Conservation (phyloP, 2,797 vertebrate genomes). For the Catamblyrhynchus diadema region DNA sequence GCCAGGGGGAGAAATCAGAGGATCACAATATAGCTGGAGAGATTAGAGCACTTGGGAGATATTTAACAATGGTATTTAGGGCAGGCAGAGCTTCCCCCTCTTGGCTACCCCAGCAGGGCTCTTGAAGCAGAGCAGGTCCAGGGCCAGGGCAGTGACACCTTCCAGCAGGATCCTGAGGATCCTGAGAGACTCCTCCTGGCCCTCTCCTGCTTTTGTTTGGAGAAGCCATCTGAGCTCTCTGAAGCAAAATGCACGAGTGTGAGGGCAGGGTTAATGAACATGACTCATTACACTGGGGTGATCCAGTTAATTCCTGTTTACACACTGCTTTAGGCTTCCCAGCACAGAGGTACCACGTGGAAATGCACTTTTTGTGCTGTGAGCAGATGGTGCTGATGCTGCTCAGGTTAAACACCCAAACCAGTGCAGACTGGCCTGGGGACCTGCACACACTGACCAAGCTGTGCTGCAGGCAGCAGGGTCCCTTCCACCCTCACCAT, state of each 20-base stretch:
- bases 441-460: not conserved
- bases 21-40: not conserved
- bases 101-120: not conserved
- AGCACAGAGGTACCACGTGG: not conserved
- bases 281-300: not conserved
- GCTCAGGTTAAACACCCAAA: not conserved
- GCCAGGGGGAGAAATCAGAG: slow-evolving; percentile 38
- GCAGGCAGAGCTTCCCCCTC: not conserved
- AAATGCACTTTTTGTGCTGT: not conserved
- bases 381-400: not conserved
- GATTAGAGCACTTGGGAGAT: not conserved
- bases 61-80: not conserved
- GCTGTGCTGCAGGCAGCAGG: rapidly evolving
- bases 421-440: not conserved
- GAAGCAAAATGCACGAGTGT: not conserved
- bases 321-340: not conserved
- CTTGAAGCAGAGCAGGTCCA: not conserved
- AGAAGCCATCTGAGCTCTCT: not conserved
- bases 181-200: not conserved
- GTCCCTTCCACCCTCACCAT: not conserved
- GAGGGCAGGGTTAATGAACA: not conserved
- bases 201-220: not conserved
- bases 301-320: not conserved
- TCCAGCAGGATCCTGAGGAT: not conserved
- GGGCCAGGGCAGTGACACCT: not conserved